Evolutionary conservation across 2,797 vertebrate species (phyloP).

Genomic region (Alauda arvensis): DNA sequence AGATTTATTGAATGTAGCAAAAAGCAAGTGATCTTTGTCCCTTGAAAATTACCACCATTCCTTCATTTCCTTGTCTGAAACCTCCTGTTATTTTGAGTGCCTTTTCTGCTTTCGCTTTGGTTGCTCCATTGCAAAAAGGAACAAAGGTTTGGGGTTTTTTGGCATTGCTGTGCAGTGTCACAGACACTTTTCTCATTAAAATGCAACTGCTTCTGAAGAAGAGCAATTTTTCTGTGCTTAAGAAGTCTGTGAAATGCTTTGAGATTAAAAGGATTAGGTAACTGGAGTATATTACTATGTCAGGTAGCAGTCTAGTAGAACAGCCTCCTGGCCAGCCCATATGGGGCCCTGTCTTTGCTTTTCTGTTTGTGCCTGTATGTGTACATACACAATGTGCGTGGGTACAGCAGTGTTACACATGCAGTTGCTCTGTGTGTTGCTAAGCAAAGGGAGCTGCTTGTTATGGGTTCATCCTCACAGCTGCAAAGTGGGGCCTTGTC

Average conservation of each 20-base stretch:
- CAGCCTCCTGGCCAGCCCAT: not conserved
- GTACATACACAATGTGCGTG: not conserved
- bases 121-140: not conserved
- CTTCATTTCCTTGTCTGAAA: conserved; percentile 1
- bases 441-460: not conserved
- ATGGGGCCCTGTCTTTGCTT: not conserved
- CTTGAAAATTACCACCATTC: not conserved
- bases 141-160: not conserved
- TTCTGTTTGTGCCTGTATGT: not conserved
- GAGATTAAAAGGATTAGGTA: conserved; percentile 25
- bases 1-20: not conserved
- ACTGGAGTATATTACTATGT: not conserved
- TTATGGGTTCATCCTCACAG: not conserved
- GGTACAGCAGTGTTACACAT: not conserved
- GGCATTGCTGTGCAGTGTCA: not conserved
- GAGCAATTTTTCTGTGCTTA: not conserved
- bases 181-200: conserved; percentile 6
- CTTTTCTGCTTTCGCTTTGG: not conserved
- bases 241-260: conserved; percentile 1
- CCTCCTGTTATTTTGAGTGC: not conserved
- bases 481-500: not conserved
- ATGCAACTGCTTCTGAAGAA: conserved; percentile 3
- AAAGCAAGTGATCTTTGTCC: conserved; percentile 16
- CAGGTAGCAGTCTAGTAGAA: not conserved
- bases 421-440: not conserved